Conservation (phyloP, 2,888 invertebrate species). For the Osmoderma eremita region DNA sequence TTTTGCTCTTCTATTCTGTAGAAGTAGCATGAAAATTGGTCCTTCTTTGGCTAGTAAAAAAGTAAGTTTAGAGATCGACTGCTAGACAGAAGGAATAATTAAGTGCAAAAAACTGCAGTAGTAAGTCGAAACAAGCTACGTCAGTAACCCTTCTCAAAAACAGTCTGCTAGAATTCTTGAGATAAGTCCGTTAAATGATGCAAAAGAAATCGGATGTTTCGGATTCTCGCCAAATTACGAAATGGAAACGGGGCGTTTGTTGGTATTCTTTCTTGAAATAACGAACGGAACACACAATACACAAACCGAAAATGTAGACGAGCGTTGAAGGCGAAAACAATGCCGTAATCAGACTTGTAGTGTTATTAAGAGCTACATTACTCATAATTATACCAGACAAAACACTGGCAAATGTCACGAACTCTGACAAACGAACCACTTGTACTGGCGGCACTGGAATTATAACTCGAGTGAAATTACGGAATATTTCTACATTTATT, state of each 20-base stretch:
- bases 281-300: conserved; percentile 32
- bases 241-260: conserved; percentile 2
- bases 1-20: no score
- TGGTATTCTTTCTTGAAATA: conserved; percentile 23
- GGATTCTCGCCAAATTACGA: background rate
- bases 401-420: conserved; percentile 51
- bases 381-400: conserved; percentile 54
- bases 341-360: conserved; percentile 53
- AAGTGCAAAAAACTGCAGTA: no score
- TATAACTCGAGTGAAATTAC: conserved; percentile 27
- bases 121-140: no score
- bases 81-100: no score
- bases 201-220: conserved; percentile 17
- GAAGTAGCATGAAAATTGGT: no score
- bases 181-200: background rate
- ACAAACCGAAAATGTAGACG: conserved; percentile 46
- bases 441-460: conserved; percentile 44
- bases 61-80: no score
- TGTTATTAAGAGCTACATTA: conserved; percentile 55
- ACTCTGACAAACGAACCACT: conserved; percentile 50
- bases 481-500: conserved; percentile 37
- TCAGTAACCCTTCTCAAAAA: background rate
- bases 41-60: no score
- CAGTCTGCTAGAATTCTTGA: background rate
- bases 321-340: conserved; percentile 50